Percentiles rank a stretch among this genome's conserved stretches.
These are phyloP conservation scores for Noctua janthe DNA, from an alignment of 2,888 invertebrate species.

Conservation along the genomic window DNA sequence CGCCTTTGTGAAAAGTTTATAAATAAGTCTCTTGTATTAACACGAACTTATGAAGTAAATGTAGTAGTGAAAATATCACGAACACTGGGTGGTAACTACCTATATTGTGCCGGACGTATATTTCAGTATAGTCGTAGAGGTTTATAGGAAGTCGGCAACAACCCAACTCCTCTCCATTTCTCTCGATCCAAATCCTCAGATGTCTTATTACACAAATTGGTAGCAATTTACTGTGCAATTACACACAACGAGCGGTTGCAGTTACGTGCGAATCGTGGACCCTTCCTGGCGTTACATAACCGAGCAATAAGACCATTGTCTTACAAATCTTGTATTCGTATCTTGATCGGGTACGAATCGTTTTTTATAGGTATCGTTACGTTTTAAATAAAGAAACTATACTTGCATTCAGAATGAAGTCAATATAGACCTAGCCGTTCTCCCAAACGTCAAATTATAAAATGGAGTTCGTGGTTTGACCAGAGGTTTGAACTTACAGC, in stretches of 20 bases:
- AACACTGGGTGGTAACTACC: background rate
- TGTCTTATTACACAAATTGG: slow-evolving; percentile 56
- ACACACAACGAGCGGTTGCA: slow-evolving; percentile 49
- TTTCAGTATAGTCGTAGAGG: background rate
- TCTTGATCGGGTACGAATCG: slow-evolving; percentile 40
- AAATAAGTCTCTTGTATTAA: background rate
- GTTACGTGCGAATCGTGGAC: slow-evolving; percentile 57
- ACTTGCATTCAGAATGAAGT: background rate
- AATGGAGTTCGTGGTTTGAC: too few relatives aligned
- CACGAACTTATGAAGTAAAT: background rate
- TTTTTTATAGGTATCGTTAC: slow-evolving; percentile 27
- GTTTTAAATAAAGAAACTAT: slow-evolving; percentile 15
- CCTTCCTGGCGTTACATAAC: slow-evolving; percentile 58
- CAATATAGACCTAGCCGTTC: background rate
- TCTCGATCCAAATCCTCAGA: slow-evolving; percentile 43
- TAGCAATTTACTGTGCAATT: slow-evolving; percentile 62
- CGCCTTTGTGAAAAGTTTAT: background rate
- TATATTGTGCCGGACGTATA: background rate
- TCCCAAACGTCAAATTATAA: too few relatives aligned
- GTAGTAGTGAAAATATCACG: background rate
- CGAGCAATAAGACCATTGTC: slow-evolving; percentile 42
- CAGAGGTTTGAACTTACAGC: too few relatives aligned
- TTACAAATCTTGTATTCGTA: slow-evolving; percentile 44
- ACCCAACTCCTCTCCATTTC: slow-evolving; percentile 25
- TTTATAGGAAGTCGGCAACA: slow-evolving; percentile 15